Base-by-base conservation (phyloP, 64 coral and sea anemone genomes). In the Stichodactyla mertensii region DNA sequence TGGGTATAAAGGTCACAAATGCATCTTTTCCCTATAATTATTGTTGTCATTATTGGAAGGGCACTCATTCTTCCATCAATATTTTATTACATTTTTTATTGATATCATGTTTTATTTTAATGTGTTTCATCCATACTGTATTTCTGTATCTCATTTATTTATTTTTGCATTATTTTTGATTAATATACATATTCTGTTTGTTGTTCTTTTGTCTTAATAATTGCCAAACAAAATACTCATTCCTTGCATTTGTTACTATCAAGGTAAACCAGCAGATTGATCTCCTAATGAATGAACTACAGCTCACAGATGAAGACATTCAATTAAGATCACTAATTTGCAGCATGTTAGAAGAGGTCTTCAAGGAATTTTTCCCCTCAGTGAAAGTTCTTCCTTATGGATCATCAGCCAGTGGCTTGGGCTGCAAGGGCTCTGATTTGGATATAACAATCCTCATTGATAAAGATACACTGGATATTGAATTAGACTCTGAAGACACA, bases 381-480 rank as follows among this genome's bases (percentile, higher is more conserved):
- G 80, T 64, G 27, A 56, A 87, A n/a, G 84, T 98, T 16, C 82
- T 92, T 16, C 89, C 87, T 15, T 98, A 92, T 92, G 95, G 95
- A 52, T 98, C 95, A 23, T 89, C 95, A n/a, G 74, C 82, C 15
- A 94, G 57, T 94, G 92, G 95, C 16, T 87, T 94, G 16, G 92
- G 95, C 7, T 98, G 92, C 85, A 94, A 85, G 82, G 90, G 90
- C 11, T 87, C 86, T 77, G 95, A 98, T 78, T 69, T 98, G 31
- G 95, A 98, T 69, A 52, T 98, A 56, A 94, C 92, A 77, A 88
- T 94, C 61, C 55, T 84, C 55, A 81, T 74, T 57, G 87, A 89
- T 51, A 81, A 28, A 55, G 78, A 81, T 20, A 81, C 15, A 53
- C 19, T 52, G 4, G 20, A 81, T 15, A 31, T 16, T 81, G 51